Conservation (phyloP, 2,888 invertebrate genomes). For the Pammene fasciana region DNA sequence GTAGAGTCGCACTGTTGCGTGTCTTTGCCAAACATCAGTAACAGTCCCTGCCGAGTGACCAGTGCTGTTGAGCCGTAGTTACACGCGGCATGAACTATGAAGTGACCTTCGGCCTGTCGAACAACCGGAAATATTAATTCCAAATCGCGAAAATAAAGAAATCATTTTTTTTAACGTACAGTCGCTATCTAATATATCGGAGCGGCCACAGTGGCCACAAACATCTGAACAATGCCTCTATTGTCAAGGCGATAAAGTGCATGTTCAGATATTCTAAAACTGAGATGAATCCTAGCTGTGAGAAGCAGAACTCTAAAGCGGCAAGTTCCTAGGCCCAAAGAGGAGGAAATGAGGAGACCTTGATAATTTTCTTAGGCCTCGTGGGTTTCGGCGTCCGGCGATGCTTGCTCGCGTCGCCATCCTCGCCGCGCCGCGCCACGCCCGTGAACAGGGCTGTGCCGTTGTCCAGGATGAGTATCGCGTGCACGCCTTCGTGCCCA, state of each 20-base stretch:
- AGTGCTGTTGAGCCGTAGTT: slow-evolving; percentile 98
- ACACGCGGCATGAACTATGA: slow-evolving; percentile 92
- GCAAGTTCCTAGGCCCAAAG: neutral
- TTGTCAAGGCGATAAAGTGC: too few species aligned
- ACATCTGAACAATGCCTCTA: too few species aligned
- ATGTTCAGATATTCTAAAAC: too few species aligned
- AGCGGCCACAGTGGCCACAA: too few species aligned
- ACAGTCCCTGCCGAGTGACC: slow-evolving; percentile 93
- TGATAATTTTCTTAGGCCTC: slow-evolving; percentile 95
- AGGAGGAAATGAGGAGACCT: slow-evolving; percentile 75
- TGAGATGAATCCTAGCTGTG: too few species aligned
- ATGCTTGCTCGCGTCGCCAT: slow-evolving; percentile 92
- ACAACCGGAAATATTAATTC: neutral
- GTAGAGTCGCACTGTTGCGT: slow-evolving; percentile 90
- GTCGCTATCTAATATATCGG: too few species aligned
- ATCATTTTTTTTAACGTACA: too few species aligned
- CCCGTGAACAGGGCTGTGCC: slow-evolving; percentile 93
- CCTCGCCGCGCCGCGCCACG: slow-evolving; percentile 95
- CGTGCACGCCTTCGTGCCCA: slow-evolving; percentile 97
- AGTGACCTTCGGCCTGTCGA: slow-evolving; percentile 87
- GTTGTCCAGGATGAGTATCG: slow-evolving; percentile 94
- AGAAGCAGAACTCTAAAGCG: too few species aligned
- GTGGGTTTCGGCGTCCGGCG: slow-evolving; percentile 94
- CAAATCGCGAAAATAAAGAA: too few species aligned
- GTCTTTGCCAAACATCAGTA: slow-evolving; percentile 98